Evolutionary conservation across 2,888 invertebrate genomes (phyloP).

Genomic region (Eledone cirrhosa): DNA sequence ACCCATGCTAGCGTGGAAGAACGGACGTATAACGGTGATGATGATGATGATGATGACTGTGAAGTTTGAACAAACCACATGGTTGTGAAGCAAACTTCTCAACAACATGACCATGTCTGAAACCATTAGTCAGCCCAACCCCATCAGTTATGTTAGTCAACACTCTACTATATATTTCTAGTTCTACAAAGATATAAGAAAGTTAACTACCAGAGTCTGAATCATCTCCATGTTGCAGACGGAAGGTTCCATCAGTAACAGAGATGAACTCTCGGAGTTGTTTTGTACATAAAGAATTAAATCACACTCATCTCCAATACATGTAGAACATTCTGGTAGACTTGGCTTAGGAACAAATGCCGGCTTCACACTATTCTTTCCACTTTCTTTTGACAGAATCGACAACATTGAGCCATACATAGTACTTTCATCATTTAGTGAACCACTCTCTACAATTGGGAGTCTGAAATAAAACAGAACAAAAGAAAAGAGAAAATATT

Average conservation of each 20-base stretch:
- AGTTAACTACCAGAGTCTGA: slow-evolving; percentile 1
- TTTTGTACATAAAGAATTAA: slow-evolving; percentile 19
- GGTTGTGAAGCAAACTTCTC: too few relatives aligned
- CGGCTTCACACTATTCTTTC: not conserved
- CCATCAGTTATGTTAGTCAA: too few relatives aligned
- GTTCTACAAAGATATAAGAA: too few relatives aligned
- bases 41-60: too few relatives aligned
- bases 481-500: too few relatives aligned
- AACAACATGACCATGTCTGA: too few relatives aligned
- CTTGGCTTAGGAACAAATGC: slow-evolving; percentile 8
- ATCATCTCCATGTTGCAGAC: slow-evolving; percentile 18
- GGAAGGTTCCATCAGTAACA: slow-evolving; percentile 15
- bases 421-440: not conserved
- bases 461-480: too few relatives aligned
- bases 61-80: too few relatives aligned
- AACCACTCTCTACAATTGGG: not conserved
- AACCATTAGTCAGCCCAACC: too few relatives aligned
- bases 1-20: too few relatives aligned
- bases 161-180: too few relatives aligned
- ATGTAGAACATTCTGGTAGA: slow-evolving; percentile 21
- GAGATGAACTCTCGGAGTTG: slow-evolving; percentile 8
- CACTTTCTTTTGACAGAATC: not conserved
- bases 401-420: not conserved
- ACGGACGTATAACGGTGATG: too few relatives aligned
- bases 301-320: not conserved